These are phyloP conservation scores for Campylomormyrus tamandua DNA, from an alignment of 2,113 vertebrate species.

Conservation along the genomic window DNA sequence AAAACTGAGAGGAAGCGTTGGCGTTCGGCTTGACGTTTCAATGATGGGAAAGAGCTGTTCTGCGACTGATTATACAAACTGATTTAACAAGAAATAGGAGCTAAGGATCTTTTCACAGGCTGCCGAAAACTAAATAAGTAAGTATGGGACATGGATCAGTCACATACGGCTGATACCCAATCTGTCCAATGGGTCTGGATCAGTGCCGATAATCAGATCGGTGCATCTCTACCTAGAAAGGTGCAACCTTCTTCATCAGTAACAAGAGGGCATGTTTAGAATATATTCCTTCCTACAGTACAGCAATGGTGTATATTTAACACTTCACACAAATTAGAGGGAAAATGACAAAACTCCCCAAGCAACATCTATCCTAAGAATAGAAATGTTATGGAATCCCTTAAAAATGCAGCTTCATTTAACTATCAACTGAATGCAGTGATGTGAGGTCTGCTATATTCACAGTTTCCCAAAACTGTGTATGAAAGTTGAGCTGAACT, in stretches of 20 bases:
- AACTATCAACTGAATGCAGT: background rate
- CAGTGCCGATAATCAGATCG: too few species aligned
- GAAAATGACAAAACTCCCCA: background rate
- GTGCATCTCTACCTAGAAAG: background rate
- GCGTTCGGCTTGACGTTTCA: too few species aligned
- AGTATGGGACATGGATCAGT: too few species aligned
- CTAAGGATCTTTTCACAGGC: too few species aligned
- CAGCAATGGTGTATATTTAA: background rate
- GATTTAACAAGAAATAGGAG: too few species aligned
- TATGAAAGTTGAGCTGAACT: background rate
- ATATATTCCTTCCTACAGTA: background rate
- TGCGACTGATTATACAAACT: too few species aligned
- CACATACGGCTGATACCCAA: too few species aligned
- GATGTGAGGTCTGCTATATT: background rate
- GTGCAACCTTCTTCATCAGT: background rate
- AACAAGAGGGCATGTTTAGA: background rate
- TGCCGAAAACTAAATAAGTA: too few species aligned
- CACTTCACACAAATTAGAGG: background rate
- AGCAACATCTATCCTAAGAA: background rate
- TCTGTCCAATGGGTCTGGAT: too few species aligned
- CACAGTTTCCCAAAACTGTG: background rate
- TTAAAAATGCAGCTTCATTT: background rate
- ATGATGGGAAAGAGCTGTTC: too few species aligned
- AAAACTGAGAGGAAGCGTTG: too few species aligned
- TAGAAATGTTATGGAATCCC: background rate